phyloP scores from a whole-genome alignment of 2,797 vertebrate genomes.

The Pempheris klunzingeri region DNA sequence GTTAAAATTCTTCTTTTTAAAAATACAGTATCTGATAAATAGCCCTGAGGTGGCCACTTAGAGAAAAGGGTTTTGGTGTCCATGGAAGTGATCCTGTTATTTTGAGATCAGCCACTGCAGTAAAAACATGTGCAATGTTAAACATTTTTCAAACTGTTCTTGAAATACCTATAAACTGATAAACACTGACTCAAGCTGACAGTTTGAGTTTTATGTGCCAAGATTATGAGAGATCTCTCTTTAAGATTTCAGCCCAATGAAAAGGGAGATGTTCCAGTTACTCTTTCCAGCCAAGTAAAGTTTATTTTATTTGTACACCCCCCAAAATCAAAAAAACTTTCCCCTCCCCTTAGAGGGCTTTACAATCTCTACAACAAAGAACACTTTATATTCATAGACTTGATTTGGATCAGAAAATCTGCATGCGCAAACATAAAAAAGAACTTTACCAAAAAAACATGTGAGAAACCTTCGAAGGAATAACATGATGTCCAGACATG shows the following conservation, averaged over 20 bases:
- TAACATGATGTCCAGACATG: neutral
- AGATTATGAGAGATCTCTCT: constrained; percentile 5
- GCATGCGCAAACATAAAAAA: neutral
- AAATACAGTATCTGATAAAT: neutral
- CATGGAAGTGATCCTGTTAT: neutral
- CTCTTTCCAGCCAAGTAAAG: neutral
- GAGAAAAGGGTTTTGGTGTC: neutral
- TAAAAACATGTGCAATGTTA: neutral
- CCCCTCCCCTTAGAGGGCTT: neutral
- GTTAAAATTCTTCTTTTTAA: neutral
- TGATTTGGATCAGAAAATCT: neutral
- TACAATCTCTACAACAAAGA: neutral
- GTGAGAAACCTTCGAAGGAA: neutral
- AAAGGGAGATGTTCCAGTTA: constrained; percentile 11
- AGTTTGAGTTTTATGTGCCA: neutral
- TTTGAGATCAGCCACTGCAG: neutral
- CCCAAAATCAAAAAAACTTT: neutral
- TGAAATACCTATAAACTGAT: too few species aligned
- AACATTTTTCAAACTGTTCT: neutral
- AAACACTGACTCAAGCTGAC: constrained; percentile 17
- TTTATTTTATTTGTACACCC: neutral
- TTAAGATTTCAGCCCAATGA: neutral
- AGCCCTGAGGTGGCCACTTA: neutral
- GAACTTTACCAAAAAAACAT: neutral
- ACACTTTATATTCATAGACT: neutral